Evolutionary conservation across 2,888 invertebrate genomes (phyloP).

Genomic region (Drosophila setosimentum): DNA sequence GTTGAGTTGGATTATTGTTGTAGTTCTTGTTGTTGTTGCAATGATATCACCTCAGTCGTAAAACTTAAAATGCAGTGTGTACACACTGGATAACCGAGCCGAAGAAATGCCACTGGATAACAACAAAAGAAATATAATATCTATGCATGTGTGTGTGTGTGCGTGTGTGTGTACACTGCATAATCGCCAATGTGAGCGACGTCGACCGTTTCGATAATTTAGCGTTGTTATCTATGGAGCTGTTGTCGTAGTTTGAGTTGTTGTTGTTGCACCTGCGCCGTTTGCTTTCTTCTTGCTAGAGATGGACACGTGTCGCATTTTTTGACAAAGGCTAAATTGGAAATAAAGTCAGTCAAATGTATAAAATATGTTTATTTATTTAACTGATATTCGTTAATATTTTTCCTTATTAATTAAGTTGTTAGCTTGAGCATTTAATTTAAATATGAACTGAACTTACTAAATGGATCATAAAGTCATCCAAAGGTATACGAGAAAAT

Average conservation of each 20-base stretch:
- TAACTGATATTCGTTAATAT: neutral
- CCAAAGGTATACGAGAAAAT: neutral
- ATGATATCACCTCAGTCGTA: slow-evolving; percentile 52
- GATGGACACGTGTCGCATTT: slow-evolving; percentile 1
- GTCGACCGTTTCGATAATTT: slow-evolving; percentile 66
- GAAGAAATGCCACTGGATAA: slow-evolving; percentile 16
- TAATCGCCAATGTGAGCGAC: slow-evolving; percentile 20
- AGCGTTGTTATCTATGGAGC: slow-evolving; percentile 74
- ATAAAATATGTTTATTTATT: neutral
- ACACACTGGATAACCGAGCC: slow-evolving; percentile 31
- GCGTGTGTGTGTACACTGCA: slow-evolving; percentile 18
- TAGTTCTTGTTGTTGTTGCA: slow-evolving; percentile 28
- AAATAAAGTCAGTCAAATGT: neutral
- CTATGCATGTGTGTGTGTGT: neutral
- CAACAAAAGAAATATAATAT: slow-evolving; percentile 15
- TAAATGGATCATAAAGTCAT: neutral
- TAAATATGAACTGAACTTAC: neutral
- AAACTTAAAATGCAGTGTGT: slow-evolving; percentile 41
- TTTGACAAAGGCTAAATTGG: neutral
- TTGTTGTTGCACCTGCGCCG: slow-evolving; percentile 66
- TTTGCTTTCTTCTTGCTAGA: slow-evolving; percentile 54
- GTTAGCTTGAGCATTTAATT: neutral
- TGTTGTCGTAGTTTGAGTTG: slow-evolving; percentile 48
- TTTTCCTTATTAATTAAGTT: neutral
- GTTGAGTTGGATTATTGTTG: slow-evolving; percentile 42